Evolutionary conservation across 2,888 invertebrate species (phyloP).

Genomic region (Apocheima hispidaria): DNA sequence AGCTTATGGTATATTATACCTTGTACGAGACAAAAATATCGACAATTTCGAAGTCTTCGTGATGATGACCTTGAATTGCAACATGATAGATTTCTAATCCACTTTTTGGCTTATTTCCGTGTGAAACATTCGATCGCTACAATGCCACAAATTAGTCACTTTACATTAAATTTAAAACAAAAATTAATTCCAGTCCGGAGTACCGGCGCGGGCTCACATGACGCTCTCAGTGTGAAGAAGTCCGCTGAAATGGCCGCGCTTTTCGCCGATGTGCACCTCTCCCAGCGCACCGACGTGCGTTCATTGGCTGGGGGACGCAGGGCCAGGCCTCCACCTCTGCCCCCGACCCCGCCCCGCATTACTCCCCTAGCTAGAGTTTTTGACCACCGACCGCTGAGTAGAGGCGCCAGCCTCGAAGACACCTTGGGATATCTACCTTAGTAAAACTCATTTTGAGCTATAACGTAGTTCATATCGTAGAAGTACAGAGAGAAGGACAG

Average conservation of each 20-base stretch:
- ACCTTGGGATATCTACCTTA: conserved; percentile 88
- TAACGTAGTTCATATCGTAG: background rate
- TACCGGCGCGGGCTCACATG: conserved; percentile 85
- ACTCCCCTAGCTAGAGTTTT: conserved; percentile 67
- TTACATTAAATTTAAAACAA: background rate
- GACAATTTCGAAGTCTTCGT: no score
- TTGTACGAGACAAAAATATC: no score
- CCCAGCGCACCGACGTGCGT: conserved; percentile 89
- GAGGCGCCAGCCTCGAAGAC: conserved; percentile 87
- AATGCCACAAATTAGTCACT: background rate
- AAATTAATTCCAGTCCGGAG: conserved; percentile 70
- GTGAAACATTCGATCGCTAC: background rate
- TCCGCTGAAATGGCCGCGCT: conserved; percentile 95
- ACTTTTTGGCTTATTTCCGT: background rate
- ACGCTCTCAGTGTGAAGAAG: conserved; percentile 94
- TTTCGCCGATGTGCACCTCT: conserved; percentile 91
- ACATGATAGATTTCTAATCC: no score
- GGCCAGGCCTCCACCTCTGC: conserved; percentile 54
- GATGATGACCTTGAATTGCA: no score
- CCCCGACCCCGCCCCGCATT: conserved; percentile 54
- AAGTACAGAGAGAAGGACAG: background rate
- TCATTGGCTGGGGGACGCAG: conserved; percentile 65
- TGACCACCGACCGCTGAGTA: conserved; percentile 71
- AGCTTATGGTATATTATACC: no score
- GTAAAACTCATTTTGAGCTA: conserved; percentile 10